A percentile compares a stretch with the other conserved stretches of the same genome.
phyloP scores from a whole-genome alignment of 2,888 invertebrate species.

The Byasa hedistus region DNA sequence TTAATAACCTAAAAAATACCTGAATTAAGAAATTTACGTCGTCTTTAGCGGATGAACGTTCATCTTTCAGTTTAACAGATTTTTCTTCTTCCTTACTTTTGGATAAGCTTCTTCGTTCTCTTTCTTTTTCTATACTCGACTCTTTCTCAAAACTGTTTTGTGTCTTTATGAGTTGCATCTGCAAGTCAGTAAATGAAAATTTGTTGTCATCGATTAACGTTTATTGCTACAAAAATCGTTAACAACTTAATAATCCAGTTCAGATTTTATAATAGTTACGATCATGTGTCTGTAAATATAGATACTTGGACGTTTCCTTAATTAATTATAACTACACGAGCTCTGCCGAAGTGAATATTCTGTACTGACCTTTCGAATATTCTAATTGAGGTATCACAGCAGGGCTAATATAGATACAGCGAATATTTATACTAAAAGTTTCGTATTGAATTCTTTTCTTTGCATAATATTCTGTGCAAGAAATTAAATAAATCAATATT shows the following conservation, averaged over 20 bases:
- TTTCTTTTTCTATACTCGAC: slow-evolving; percentile 72
- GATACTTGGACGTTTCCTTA: slow-evolving; percentile 49
- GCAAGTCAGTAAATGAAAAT: slow-evolving; percentile 40
- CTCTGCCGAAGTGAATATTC: slow-evolving; percentile 61
- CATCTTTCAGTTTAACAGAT: slow-evolving; percentile 53
- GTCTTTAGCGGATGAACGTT: slow-evolving; percentile 59
- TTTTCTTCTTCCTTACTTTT: slow-evolving; percentile 74
- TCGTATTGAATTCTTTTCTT: slow-evolving; percentile 31
- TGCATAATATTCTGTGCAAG: background rate
- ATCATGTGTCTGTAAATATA: slow-evolving; percentile 7
- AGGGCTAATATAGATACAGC: slow-evolving; percentile 32
- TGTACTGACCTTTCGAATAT: slow-evolving; percentile 70
- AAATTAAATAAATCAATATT: too few species aligned
- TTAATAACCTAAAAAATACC: slow-evolving; percentile 43
- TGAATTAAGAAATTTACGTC: slow-evolving; percentile 76
- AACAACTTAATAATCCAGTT: too few species aligned
- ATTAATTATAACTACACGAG: slow-evolving; percentile 61
- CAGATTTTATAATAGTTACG: background rate
- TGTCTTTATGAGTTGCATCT: slow-evolving; percentile 79
- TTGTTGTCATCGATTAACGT: too few species aligned
- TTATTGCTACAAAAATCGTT: too few species aligned
- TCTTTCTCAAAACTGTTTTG: slow-evolving; percentile 79
- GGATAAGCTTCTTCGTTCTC: slow-evolving; percentile 68
- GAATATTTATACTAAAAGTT: slow-evolving; percentile 57
- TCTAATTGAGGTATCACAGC: slow-evolving; percentile 58